phyloP scores from a whole-genome alignment of 2,113 vertebrate species.

The Saccopteryx bilineata region DNA sequence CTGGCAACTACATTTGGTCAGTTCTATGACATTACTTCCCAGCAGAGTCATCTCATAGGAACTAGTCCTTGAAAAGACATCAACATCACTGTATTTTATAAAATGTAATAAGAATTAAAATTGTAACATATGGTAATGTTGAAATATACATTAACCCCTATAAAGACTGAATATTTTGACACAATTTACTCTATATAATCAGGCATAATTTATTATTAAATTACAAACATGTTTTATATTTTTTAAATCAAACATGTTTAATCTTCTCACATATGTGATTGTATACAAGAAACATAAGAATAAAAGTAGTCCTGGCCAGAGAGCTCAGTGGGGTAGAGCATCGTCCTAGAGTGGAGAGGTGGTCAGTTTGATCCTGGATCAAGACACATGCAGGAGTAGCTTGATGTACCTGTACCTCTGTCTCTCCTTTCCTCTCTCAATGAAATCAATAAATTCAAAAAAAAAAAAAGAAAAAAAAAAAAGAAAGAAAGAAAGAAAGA shows the following conservation, averaged over 20 bases:
- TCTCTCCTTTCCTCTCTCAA: too few species aligned
- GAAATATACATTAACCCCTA: background rate
- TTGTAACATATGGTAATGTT: background rate
- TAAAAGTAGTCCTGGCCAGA: background rate
- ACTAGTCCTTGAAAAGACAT: background rate
- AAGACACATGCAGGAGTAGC: too few species aligned
- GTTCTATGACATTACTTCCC: background rate
- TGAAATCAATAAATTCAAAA: too few species aligned
- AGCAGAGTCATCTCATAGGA: background rate
- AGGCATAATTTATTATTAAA: background rate
- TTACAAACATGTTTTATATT: background rate
- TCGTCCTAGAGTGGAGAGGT: too few species aligned
- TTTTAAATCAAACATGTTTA: conserved; percentile 33
- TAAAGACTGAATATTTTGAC: background rate
- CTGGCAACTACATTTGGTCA: background rate
- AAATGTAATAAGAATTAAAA: background rate
- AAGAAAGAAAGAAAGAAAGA: background rate
- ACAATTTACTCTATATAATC: background rate
- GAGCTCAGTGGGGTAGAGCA: too few species aligned
- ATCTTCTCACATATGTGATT: background rate
- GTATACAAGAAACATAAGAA: background rate
- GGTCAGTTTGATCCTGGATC: too few species aligned
- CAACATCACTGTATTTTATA: background rate
- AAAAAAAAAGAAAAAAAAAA: too few species aligned
- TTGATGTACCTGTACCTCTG: too few species aligned